Evolutionary conservation across 2,113 vertebrate genomes (phyloP).

Genomic region (Sturnus vulgaris): DNA sequence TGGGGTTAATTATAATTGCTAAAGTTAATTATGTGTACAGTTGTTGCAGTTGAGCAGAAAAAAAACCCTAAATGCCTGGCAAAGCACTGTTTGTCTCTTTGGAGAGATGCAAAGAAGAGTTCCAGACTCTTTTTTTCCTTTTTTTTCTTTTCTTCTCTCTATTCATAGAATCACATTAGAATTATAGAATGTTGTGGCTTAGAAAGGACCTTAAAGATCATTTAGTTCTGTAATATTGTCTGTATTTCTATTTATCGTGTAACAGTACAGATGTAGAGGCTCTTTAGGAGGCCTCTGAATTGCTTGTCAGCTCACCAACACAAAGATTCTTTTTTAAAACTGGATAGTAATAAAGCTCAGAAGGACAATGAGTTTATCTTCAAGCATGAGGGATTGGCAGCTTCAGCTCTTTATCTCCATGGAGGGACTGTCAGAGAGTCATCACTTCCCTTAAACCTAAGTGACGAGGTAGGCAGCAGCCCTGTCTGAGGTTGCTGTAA

Average conservation of each 20-base stretch:
- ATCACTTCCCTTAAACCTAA: background rate
- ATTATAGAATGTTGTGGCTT: background rate
- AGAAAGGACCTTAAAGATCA: background rate
- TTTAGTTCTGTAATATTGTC: background rate
- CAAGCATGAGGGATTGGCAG: background rate
- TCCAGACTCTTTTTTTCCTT: background rate
- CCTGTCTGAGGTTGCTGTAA: background rate
- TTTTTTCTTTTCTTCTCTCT: background rate
- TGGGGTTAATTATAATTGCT: background rate
- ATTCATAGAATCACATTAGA: background rate
- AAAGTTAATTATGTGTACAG: background rate
- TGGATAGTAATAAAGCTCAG: background rate
- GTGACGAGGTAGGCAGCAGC: background rate
- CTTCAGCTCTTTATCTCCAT: background rate
- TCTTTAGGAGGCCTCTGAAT: background rate
- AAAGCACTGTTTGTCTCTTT: background rate
- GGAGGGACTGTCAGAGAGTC: background rate
- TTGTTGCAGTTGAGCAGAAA: background rate
- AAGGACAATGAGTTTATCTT: background rate
- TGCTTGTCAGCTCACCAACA: background rate
- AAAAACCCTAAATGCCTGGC: background rate
- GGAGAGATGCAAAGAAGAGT: background rate
- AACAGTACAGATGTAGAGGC: background rate
- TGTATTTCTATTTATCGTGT: background rate
- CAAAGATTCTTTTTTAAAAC: background rate